A percentile compares a stretch with the other conserved stretches of the same genome.
Evolutionary conservation across 2,113 vertebrate genomes (phyloP).

Genomic region (Calyptomena viridis): DNA sequence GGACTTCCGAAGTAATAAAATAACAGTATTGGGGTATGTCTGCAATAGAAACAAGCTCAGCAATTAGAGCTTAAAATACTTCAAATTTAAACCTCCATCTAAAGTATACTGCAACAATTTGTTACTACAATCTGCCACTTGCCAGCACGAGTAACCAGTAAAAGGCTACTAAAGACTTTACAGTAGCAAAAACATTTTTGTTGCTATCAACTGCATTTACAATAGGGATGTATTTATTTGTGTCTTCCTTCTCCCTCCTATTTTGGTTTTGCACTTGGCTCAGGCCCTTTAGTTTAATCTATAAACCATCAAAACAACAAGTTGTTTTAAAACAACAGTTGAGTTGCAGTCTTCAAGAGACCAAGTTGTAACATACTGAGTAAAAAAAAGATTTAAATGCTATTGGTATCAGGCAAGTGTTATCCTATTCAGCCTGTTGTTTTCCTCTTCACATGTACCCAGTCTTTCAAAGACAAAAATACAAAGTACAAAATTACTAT

Average conservation of each 20-base stretch:
- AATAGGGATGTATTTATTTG: background rate
- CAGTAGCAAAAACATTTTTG: background rate
- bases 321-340: background rate
- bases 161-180: background rate
- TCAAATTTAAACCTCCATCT: background rate
- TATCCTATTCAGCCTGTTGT: background rate
- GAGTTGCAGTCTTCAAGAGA: background rate
- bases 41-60: background rate
- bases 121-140: background rate
- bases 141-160: background rate
- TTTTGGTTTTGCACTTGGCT: background rate
- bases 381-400: background rate
- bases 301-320: background rate
- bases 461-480: background rate
- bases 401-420: accelerated
- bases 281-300: background rate
- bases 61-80: background rate
- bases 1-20: background rate
- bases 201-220: background rate
- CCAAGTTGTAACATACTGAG: background rate
- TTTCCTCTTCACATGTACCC: background rate
- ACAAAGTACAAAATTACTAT: background rate
- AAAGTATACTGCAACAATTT: background rate
- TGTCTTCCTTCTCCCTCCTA: background rate
- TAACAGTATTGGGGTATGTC: background rate